phyloP scores from a whole-genome alignment of 2,113 vertebrate species.

The Pelodiscus sinensis region DNA sequence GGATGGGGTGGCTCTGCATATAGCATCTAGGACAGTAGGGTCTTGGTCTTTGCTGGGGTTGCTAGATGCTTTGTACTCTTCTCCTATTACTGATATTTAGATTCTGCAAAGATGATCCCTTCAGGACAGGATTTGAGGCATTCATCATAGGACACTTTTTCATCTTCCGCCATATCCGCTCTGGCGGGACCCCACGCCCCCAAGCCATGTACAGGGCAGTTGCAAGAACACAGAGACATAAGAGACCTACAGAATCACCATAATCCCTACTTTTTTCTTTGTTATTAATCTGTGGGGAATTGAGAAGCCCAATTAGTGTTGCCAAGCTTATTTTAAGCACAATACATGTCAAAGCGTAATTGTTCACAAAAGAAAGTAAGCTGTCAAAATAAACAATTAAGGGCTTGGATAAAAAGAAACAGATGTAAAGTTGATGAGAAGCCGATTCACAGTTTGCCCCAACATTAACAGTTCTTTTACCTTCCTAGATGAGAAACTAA shows the following conservation, averaged over 20 bases:
- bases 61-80: not conserved
- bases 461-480: not conserved
- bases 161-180: not conserved
- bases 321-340: conserved; percentile 72
- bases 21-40: not conserved
- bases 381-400: conserved; percentile 73
- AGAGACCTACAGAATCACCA: conserved; percentile 28
- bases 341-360: conserved; percentile 74
- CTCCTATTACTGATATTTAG: not conserved
- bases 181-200: not conserved
- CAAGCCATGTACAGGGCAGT: conserved; percentile 10
- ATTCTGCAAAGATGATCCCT: not conserved
- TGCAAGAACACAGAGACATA: not conserved
- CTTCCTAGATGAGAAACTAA: not conserved
- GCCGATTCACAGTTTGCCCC: conserved; percentile 3
- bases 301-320: conserved; percentile 65
- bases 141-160: not conserved
- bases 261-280: conserved; percentile 45
- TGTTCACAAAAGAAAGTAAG: conserved; percentile 71
- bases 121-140: not conserved
- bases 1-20: not conserved
- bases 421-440: conserved; percentile 55
- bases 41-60: not conserved
- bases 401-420: conserved; percentile 63
- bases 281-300: conserved; percentile 51